Evolutionary conservation across 2,888 invertebrate species (phyloP), one percentile per base, ranked within the genome.

Genomic region (Melitaea athalia): DNA sequence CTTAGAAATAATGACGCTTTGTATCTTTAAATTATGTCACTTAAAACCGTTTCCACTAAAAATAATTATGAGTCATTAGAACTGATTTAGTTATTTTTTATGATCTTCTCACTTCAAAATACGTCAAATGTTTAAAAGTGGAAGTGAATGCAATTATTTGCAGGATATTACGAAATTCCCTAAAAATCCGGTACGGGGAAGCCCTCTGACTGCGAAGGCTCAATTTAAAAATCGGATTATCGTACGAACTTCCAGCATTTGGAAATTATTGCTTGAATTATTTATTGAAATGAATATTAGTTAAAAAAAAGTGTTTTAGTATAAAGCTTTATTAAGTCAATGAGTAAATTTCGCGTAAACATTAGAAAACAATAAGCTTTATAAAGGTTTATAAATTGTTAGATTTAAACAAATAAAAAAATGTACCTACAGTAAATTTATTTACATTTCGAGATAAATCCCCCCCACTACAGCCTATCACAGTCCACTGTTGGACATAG

Each of bases 221-320:
- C 80, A 79, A 85, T 82, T 82, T 81, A 72, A 77, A 82, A 83
- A 85, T 83, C 75, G 74, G 81, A 82, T 81, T 79, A 77, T 71
- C 77, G 75, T 77, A 77, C 75, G 59, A 52, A 52, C 71, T 71
- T 67, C 64, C 64, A 67, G 24, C 59, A 76, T 81, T 82, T 78
- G 75, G 3, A 24, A 24, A 24, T 24, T 24, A 24, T 24, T 24
- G 24, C 24, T 24, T 24, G 24, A 24, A 3, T 3, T 24, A 24
- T n/a, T n/a, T n/a, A n/a, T n/a, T n/a, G n/a, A 24, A 24, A 24
- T 24, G n/a, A n/a, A 24, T 24, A 24, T 24, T 24, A 24, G 24
- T 24, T 24, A 24, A 24, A 24, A 24, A 24, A 24, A 24, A 24
- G 24, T 24, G 24, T 24, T 24, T 24, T 24, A 24, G 3, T 24